Evolutionary conservation across 2,888 invertebrate genomes (phyloP).

Genomic region (Neoscelio sp.): DNA sequence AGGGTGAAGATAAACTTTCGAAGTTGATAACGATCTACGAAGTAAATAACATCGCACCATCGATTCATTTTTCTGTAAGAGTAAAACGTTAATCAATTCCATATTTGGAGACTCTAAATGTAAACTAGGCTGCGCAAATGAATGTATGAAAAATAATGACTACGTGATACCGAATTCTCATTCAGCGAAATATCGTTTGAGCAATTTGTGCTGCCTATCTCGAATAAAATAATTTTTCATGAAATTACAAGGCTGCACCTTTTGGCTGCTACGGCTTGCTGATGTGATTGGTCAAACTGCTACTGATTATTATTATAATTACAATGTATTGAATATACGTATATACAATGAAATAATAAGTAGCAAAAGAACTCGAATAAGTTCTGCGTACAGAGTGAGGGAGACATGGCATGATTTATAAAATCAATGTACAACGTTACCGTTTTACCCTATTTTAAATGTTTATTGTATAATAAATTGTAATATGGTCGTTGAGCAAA

Average conservation of each 20-base stretch:
- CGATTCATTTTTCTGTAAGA: constrained; percentile 16
- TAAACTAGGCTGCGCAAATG: constrained; percentile 33
- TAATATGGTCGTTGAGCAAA: constrained; percentile 81
- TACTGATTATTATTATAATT: constrained; percentile 45
- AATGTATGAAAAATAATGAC: constrained; percentile 14
- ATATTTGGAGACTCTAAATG: constrained; percentile 48
- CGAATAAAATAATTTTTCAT: constrained; percentile 25
- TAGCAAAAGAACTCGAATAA: constrained; percentile 46
- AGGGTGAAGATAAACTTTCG: not conserved
- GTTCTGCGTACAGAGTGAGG: constrained; percentile 23
- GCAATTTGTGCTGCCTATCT: constrained; percentile 35
- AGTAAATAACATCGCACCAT: no score
- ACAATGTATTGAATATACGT: constrained; percentile 48
- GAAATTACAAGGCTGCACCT: constrained; percentile 28
- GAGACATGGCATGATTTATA: constrained; percentile 69
- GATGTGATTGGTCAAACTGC: constrained; percentile 42
- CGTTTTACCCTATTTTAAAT: constrained; percentile 80
- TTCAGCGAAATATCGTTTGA: constrained; percentile 3
- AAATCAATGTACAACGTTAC: constrained; percentile 78
- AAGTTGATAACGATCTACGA: not conserved
- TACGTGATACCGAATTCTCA: constrained; percentile 36
- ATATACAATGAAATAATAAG: constrained; percentile 41
- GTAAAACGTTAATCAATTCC: constrained; percentile 31
- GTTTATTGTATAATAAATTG: constrained; percentile 81
- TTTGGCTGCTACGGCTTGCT: constrained; percentile 31